Conservation (phyloP, 2,113 vertebrate genomes). For the Brienomyrus brachyistius region DNA sequence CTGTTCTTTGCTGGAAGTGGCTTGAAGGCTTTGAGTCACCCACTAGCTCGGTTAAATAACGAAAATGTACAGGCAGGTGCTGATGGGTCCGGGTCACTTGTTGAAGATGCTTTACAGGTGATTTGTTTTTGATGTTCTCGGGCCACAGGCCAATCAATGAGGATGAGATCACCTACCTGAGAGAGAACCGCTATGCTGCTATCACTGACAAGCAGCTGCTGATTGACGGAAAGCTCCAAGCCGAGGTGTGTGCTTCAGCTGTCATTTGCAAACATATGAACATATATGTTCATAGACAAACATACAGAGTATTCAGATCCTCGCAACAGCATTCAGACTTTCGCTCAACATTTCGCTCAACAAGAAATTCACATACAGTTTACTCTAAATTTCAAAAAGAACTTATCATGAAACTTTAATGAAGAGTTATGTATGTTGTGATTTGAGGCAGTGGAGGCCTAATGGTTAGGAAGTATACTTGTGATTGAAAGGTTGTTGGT, state of each 20-base stretch:
- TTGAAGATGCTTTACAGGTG: neutral
- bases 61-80: neutral
- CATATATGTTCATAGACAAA: neutral
- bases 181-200: constrained; percentile 74
- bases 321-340: neutral
- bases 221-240: constrained; percentile 75
- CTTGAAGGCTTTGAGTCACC: neutral
- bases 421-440: neutral
- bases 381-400: neutral
- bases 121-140: neutral
- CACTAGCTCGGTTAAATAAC: neutral
- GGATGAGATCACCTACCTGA: constrained; percentile 82
- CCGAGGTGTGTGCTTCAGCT: constrained; percentile 63
- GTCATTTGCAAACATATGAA: neutral
- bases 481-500: neutral
- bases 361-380: neutral
- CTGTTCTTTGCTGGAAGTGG: neutral
- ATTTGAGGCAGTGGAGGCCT: neutral
- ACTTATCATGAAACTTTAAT: neutral
- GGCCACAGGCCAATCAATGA: constrained; percentile 76
- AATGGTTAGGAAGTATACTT: neutral
- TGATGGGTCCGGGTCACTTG: neutral
- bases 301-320: neutral
- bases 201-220: constrained; percentile 78
- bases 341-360: neutral